These are phyloP conservation scores for Steromphala cineraria DNA, from an alignment of 2,888 invertebrate genomes.

Conservation along the genomic window DNA sequence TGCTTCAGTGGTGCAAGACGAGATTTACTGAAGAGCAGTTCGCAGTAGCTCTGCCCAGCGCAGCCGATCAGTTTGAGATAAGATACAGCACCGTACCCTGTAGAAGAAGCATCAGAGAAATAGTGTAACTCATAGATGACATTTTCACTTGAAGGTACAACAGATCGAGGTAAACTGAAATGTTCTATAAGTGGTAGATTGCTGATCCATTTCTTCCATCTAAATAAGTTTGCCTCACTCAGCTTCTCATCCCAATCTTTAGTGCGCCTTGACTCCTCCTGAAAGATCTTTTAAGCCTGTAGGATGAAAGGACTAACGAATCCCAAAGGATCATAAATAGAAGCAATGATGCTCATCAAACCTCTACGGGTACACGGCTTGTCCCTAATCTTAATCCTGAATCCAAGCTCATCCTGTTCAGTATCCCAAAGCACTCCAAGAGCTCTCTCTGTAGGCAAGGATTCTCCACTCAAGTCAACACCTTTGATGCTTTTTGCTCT, in stretches of 20 bases:
- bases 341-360: too few relatives aligned
- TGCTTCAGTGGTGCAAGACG: slow-evolving; percentile 2
- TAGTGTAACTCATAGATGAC: not conserved
- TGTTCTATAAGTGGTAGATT: not conserved
- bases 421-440: slow-evolving; percentile 34
- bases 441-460: slow-evolving; percentile 30
- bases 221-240: not conserved
- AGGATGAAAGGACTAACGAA: slow-evolving; percentile 20
- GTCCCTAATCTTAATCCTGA: slow-evolving; percentile 3
- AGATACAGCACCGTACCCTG: slow-evolving; percentile 1
- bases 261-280: not conserved
- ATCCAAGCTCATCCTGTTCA: slow-evolving; percentile 27
- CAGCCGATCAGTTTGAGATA: not conserved
- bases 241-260: slow-evolving; percentile 10
- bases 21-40: not conserved
- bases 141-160: not conserved
- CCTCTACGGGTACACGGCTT: not conserved
- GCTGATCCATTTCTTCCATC: slow-evolving; percentile 12
- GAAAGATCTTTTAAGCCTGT: slow-evolving; percentile 1
- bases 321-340: slow-evolving; percentile 16
- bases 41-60: not conserved
- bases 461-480: slow-evolving; percentile 15
- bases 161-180: too few relatives aligned
- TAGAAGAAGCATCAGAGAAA: not conserved
- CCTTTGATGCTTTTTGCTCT: slow-evolving; percentile 12